These are phyloP conservation scores for Lepidurus couesii DNA, from an alignment of 1,140 invertebrate genomes.

Conservation along the genomic window DNA sequence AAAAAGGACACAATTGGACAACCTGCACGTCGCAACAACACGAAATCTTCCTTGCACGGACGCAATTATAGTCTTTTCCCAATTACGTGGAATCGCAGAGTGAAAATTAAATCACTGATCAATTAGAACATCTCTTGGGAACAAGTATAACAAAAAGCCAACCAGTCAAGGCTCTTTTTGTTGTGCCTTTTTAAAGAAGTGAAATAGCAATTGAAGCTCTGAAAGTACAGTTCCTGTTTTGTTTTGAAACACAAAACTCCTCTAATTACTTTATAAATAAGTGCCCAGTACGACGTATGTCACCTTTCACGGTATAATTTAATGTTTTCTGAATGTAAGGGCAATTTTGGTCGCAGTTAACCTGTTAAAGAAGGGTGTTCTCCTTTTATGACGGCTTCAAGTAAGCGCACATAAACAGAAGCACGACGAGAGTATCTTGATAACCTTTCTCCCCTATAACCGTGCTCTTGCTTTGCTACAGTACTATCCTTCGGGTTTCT, in stretches of 20 bases:
- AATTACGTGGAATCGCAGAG: not conserved
- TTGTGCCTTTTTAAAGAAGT: not conserved
- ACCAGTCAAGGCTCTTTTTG: not conserved
- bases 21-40: not conserved
- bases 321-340: not conserved
- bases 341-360: not conserved
- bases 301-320: no score
- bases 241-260: no score
- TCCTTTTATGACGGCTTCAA: constrained; percentile 4
- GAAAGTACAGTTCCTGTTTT: no score
- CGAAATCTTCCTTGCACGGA: not conserved
- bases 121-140: not conserved
- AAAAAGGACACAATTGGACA: constrained; percentile 22
- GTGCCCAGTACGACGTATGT: no score
- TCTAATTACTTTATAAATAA: no score
- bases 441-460: not conserved
- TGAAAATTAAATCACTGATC: not conserved
- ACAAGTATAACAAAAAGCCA: not conserved
- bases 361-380: not conserved
- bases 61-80: not conserved
- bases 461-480: not conserved
- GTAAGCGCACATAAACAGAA: constrained; percentile 2
- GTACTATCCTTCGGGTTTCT: not conserved
- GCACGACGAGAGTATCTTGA: not conserved
- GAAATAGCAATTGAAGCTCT: not conserved